phyloP scores from a whole-genome alignment of 2,113 vertebrate genomes.

The Chroicocephalus ridibundus region DNA sequence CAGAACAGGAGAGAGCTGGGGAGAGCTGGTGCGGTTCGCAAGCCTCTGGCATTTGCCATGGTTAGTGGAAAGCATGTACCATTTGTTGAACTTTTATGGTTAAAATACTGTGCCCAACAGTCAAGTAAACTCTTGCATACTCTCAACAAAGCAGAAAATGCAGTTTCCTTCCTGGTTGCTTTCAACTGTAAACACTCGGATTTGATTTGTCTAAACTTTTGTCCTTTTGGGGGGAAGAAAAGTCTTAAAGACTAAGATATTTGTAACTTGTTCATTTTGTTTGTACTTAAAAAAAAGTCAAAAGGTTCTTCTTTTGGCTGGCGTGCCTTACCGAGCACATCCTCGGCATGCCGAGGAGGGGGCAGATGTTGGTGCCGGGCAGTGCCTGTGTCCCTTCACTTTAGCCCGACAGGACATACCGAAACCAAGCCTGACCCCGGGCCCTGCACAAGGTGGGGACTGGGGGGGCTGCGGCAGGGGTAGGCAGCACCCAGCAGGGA shows the following conservation, averaged over 20 bases:
- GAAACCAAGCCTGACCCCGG: background rate
- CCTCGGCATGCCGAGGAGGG: no score
- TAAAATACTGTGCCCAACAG: background rate
- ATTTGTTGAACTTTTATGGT: background rate
- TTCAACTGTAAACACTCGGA: background rate
- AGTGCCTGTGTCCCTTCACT: background rate
- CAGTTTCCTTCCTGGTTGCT: background rate
- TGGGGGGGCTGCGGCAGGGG: no score
- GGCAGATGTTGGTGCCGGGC: background rate
- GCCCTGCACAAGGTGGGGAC: background rate
- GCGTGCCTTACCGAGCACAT: no score
- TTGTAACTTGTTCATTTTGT: background rate
- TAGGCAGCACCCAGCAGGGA: no score
- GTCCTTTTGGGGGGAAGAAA: background rate
- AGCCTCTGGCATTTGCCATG: background rate
- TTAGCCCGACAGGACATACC: rapidly evolving
- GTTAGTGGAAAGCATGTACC: background rate
- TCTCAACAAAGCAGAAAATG: background rate
- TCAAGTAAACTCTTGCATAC: background rate
- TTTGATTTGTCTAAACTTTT: background rate
- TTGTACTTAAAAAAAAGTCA: background rate
- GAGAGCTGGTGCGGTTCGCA: rapidly evolving
- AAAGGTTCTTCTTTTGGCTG: background rate
- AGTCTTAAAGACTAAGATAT: background rate
- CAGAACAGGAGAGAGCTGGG: background rate